phyloP scores from a whole-genome alignment of 2,797 vertebrate genomes.

The Microtus agrestis region DNA sequence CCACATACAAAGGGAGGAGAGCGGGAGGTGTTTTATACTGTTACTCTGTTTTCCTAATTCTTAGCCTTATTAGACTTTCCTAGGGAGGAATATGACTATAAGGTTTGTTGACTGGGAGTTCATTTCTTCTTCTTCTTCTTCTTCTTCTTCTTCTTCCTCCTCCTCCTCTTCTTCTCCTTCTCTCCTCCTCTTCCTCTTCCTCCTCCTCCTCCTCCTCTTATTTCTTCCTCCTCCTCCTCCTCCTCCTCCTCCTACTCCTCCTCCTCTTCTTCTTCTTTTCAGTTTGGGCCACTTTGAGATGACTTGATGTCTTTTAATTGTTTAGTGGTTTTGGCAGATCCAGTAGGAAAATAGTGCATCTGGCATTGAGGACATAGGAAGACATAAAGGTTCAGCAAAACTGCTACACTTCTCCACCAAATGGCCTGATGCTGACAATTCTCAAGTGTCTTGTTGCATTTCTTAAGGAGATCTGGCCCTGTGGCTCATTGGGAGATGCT shows the following conservation, averaged over 20 bases:
- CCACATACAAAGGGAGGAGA: not conserved
- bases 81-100: slow-evolving; percentile 45
- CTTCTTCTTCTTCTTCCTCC: too few relatives aligned
- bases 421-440: slow-evolving; percentile 17
- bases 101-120: slow-evolving; percentile 70
- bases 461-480: slow-evolving; percentile 25
- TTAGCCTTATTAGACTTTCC: slow-evolving; percentile 72
- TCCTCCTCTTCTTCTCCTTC: too few relatives aligned
- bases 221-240: not conserved
- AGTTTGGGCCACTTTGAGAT: slow-evolving; percentile 64
- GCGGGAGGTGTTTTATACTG: not conserved
- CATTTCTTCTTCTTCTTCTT: not conserved
- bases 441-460: slow-evolving; percentile 5
- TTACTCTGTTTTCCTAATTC: slow-evolving; percentile 64
- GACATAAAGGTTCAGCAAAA: slow-evolving; percentile 41
- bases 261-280: not conserved
- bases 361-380: slow-evolving; percentile 49
- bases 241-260: too few relatives aligned
- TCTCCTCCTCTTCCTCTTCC: not conserved
- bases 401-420: slow-evolving; percentile 30
- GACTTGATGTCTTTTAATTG: slow-evolving; percentile 76
- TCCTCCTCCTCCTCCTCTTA: not conserved
- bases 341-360: slow-evolving; percentile 67
- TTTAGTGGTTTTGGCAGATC: slow-evolving; percentile 72
- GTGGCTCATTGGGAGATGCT: slow-evolving; percentile 27